Base-by-base conservation (phyloP, 2,797 vertebrate species). In the Chelidonichthys spinosus region DNA sequence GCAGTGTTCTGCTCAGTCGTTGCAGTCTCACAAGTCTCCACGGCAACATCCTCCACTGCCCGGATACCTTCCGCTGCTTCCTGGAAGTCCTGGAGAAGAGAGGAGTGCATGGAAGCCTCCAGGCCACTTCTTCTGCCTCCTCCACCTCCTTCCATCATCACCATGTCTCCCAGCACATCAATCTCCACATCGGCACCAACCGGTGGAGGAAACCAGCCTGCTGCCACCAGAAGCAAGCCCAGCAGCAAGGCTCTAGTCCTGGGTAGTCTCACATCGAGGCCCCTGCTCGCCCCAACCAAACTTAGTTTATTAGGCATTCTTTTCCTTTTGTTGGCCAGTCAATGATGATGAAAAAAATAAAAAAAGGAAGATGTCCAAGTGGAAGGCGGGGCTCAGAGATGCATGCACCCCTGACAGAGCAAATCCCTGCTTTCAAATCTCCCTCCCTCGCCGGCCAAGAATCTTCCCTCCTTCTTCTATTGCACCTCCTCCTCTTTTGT, bases 101-200 rank as follows among this genome's bases (percentile, higher is more conserved):
- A 95, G 61, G 97, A 97, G 87, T 95, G 95, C 98, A 99, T 98
- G 83, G 97, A 99, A 15, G 98, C 97, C 90, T 99, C 98, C 9
- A 98, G 93, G 85, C 97, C 95, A 69, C 92, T 87, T 4, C 70
- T 1, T 14, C 63, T 6, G 0, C 66, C 4, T 53, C 14, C 40
- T 3, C 63, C 72, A 0, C 74, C 87, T 0, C 61, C 78, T 7
- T 84, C 85, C 63, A 83, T 49, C 91, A 96, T 89, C 87, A 74
- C 78, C 78, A 78, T 66, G 33, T 95, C 95, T n/a, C 90, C 94
- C 78, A 94, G 60, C 17, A 95, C 35, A 4, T 84, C 72, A 0
- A 87, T 89, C 75, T 96, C 96, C 18, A 93, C 78, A 0, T 95
- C 89, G 9, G 95, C 95, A 0, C 85, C 84, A 62, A 90, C 94